phyloP scores from a whole-genome alignment of 2,113 vertebrate species.

The Pedionomus torquatus region DNA sequence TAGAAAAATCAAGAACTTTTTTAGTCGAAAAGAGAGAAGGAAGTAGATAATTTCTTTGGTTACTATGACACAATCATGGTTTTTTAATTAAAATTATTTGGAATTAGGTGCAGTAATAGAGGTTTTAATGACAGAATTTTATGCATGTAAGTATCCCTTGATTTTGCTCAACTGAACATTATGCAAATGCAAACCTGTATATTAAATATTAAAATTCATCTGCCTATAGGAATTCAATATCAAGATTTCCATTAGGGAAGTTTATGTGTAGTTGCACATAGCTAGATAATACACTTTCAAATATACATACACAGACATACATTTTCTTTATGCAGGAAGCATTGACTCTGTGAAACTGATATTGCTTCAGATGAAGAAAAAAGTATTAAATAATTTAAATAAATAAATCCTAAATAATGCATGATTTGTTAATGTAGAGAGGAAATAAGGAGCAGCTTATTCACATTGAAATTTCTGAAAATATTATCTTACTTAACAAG shows the following conservation, averaged over 20 bases:
- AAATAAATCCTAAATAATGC: neutral
- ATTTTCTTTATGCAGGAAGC: neutral
- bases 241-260: neutral
- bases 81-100: neutral
- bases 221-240: neutral
- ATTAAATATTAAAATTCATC: neutral
- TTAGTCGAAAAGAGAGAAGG: neutral
- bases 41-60: neutral
- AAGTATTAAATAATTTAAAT: neutral
- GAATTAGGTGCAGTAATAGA: neutral
- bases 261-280: neutral
- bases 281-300: neutral
- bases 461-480: neutral
- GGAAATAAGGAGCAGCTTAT: neutral
- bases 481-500: neutral
- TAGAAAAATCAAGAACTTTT: neutral
- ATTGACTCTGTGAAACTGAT: neutral
- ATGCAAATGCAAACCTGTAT: neutral
- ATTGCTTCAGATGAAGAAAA: neutral
- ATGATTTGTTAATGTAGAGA: neutral
- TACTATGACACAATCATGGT: neutral
- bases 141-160: neutral
- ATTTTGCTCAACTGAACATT: neutral
- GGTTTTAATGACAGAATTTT: neutral
- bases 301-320: accelerated